phyloP scores from a whole-genome alignment of 2,888 invertebrate species.

The Aphodius sticticus region DNA sequence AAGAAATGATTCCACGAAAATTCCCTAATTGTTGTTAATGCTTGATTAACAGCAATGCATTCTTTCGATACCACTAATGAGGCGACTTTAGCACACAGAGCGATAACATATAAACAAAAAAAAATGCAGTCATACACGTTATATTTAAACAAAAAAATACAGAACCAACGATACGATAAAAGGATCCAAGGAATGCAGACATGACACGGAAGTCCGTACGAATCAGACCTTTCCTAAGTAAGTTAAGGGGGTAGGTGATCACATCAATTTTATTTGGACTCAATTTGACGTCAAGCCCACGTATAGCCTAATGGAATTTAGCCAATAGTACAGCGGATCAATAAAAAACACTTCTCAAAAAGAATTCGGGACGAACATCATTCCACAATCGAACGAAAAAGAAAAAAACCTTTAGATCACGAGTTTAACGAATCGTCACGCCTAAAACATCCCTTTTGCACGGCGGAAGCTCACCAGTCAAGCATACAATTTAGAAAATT shows the following conservation, averaged over 20 bases:
- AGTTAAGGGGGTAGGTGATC: neutral
- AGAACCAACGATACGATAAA: neutral
- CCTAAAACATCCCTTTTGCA: neutral
- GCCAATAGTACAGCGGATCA: neutral
- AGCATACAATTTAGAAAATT: neutral
- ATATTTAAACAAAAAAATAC: neutral
- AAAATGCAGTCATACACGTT: neutral
- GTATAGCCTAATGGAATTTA: neutral
- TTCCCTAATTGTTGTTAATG: neutral
- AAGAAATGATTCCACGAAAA: neutral
- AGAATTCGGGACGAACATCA: neutral
- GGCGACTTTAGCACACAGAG: neutral
- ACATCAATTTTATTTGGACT: constrained; percentile 4
- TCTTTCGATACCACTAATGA: neutral
- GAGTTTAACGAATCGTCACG: neutral
- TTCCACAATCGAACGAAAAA: neutral
- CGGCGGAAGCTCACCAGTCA: neutral
- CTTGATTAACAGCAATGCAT: neutral
- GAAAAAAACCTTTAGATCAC: neutral
- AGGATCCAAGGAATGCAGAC: neutral
- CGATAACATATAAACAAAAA: neutral
- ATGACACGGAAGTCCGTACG: neutral
- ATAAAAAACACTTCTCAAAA: neutral
- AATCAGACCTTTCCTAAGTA: neutral
- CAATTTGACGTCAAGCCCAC: neutral